A percentile compares a stretch with the other conserved stretches of the same genome.
Conservation (phyloP, 2,113 vertebrate genomes). For the Elephas maximus region DNA sequence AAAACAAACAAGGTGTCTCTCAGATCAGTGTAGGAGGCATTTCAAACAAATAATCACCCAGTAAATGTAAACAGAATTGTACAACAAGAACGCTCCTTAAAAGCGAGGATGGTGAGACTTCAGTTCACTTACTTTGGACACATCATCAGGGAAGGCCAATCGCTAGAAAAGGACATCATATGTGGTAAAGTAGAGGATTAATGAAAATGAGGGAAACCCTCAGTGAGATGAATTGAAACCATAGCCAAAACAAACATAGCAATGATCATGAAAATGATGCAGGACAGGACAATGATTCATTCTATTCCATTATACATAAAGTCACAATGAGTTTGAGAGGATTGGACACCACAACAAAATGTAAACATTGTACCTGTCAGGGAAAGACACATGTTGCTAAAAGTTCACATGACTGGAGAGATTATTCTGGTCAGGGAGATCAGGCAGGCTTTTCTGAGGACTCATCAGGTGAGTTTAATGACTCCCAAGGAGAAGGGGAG, state of each 20-base stretch:
- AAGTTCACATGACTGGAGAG: neutral
- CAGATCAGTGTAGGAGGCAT: neutral
- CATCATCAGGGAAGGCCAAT: neutral
- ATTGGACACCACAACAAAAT: neutral
- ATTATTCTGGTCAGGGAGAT: neutral
- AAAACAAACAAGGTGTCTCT: neutral
- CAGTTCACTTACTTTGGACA: neutral
- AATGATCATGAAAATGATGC: neutral
- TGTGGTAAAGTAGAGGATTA: neutral
- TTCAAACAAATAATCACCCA: neutral
- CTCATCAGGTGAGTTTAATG: neutral
- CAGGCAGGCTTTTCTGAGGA: neutral
- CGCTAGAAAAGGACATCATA: neutral
- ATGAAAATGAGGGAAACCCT: neutral
- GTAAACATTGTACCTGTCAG: neutral
- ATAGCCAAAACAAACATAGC: neutral
- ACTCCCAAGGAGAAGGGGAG: neutral
- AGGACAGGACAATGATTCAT: neutral
- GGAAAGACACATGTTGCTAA: neutral
- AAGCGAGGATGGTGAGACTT: neutral
- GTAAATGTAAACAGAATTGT: neutral
- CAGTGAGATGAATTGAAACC: neutral
- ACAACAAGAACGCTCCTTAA: neutral
- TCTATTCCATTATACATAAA: neutral
- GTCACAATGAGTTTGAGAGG: neutral